phyloP scores from a whole-genome alignment of 2,113 vertebrate genomes.

The Rafetus swinhoei region DNA sequence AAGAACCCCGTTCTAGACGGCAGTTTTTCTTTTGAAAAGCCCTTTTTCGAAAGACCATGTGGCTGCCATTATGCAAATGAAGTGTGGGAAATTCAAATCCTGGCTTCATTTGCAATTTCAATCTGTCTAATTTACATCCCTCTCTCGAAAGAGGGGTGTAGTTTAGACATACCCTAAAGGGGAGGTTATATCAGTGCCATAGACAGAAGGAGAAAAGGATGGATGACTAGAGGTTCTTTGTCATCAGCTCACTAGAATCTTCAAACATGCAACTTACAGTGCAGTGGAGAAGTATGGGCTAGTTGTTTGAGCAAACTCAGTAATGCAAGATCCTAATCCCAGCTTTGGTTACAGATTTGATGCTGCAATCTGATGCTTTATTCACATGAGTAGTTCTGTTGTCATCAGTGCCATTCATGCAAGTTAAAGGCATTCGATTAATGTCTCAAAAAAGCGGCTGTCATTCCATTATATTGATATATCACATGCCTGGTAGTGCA shows the following conservation, averaged over 20 bases:
- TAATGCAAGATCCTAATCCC: background rate
- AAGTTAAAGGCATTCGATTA: background rate
- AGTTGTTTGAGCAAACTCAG: background rate
- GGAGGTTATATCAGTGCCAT: background rate
- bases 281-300: background rate
- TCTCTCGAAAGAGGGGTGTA: too few species aligned
- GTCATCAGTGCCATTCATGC: background rate
- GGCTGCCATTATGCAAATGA: too few species aligned
- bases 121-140: too few species aligned
- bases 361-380: background rate
- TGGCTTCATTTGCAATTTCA: too few species aligned
- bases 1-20: too few species aligned
- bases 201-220: background rate
- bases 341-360: background rate
- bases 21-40: too few species aligned
- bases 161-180: too few species aligned
- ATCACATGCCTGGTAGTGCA: background rate
- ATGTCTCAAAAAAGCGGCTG: background rate
- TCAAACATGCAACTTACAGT: background rate
- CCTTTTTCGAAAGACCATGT: too few species aligned
- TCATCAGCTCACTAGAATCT: background rate
- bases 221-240: background rate
- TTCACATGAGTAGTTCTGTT: fast-evolving
- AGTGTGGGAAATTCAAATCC: too few species aligned
- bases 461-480: fast-evolving